Base-by-base conservation (phyloP, 2,113 vertebrate species). In the Xenus cinereus region DNA sequence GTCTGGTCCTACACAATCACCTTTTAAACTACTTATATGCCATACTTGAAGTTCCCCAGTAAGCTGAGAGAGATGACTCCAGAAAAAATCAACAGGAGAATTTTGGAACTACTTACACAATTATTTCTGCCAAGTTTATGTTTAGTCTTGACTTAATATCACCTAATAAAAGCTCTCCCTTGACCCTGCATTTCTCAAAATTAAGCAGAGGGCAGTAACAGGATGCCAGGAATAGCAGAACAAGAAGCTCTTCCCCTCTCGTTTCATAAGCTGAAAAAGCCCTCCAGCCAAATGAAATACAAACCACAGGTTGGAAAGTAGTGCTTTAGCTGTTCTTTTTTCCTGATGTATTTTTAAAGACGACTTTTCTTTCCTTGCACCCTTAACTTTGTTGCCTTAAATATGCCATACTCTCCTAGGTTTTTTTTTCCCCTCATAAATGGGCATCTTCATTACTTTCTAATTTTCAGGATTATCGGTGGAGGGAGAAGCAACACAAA, bases 41-140 rank as follows among this genome's bases (percentile, higher is more conserved):
- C 51, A 62, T 41, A 67, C 46, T 8, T 63, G 22, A 84, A 77
- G 41, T 20, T 81, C 51, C 50, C 22, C 24, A 54, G 46, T 19
- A 45, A 67, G 46, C 60, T 84, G n/a, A 28, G 46, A 75, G 74
- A 92, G 56, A 75, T 12, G 6, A 73, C 72, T 93, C 24, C 59
- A 77, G 73, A 92, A 77, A 43, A 93, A 66, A 73, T 10, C 35
- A 90, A 39, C 73, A 93, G n/a, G 23, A 91, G 51, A 71, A 32
- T n/a, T 83, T 86, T 23, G 48, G 69, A 84, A 77, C 8, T 3
- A 74, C 57, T 75, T 72, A 41, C 11, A 41, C 59, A 84, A 91
- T 89, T 87, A 93, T 35, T 91, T 91, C 69, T 93, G 96, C 93
- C 87, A 94, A 96, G 84, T 71, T 97, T 95, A 84, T 93, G 81